phyloP scores from a whole-genome alignment of 2,797 vertebrate species.

The Syndactyla subalaris region DNA sequence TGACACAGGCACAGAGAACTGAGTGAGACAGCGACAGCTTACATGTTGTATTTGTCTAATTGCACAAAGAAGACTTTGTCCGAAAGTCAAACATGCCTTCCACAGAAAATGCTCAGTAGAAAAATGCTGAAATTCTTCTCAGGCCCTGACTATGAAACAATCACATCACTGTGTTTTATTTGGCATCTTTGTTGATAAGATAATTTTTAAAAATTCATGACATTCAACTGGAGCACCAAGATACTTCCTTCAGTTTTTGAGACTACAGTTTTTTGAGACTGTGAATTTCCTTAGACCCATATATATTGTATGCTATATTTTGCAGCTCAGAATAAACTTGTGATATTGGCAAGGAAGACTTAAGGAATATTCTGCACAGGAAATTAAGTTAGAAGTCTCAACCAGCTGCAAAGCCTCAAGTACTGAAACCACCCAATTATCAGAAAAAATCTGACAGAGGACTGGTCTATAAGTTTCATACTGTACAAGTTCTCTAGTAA shows the following conservation, averaged over 20 bases:
- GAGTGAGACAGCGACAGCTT: background rate
- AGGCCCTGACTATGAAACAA: background rate
- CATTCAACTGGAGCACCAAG: background rate
- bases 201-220: background rate
- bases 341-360: background rate
- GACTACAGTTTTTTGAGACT: background rate
- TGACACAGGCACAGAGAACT: background rate
- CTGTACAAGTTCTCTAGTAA: background rate
- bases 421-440: background rate
- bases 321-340: background rate
- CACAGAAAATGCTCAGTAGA: background rate
- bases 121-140: background rate
- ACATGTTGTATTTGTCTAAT: background rate
- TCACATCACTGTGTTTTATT: background rate
- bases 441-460: constrained; percentile 60
- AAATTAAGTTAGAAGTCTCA: background rate
- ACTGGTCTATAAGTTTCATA: constrained; percentile 21
- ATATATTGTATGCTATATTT: background rate
- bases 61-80: background rate
- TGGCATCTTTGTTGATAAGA: background rate
- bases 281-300: background rate
- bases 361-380: background rate
- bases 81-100: background rate
- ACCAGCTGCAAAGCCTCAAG: background rate
- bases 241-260: background rate